phyloP scores from a whole-genome alignment of 92 coral and sea anemone genomes.

The Epizoanthus scotinus region DNA sequence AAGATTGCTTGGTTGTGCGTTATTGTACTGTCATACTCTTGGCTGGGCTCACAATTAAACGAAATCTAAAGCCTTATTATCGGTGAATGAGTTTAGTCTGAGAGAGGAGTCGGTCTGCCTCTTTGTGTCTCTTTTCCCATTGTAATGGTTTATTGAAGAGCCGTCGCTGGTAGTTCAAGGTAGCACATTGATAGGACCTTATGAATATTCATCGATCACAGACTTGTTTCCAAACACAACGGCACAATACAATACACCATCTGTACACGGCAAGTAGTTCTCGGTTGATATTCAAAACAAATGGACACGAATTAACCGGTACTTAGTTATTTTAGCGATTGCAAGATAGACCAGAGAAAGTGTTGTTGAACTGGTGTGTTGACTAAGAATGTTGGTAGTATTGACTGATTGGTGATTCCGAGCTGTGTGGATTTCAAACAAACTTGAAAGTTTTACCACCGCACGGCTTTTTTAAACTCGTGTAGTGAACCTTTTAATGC shows the following conservation, averaged over 20 bases:
- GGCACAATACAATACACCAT: conserved; percentile 3
- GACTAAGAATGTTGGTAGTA: background rate
- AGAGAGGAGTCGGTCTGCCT: background rate
- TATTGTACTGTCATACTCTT: conserved; percentile 3
- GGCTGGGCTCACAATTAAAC: background rate
- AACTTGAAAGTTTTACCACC: no score
- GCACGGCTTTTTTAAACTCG: no score
- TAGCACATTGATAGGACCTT: conserved; percentile 23
- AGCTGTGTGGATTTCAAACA: no score
- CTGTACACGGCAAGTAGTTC: conserved; percentile 14
- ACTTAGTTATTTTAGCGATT: background rate
- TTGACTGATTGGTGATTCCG: no score
- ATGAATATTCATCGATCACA: conserved; percentile 36
- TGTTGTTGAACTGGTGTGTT: conserved; percentile 13
- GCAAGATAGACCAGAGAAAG: background rate
- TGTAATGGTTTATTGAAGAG: conserved; percentile 36
- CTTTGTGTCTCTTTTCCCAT: conserved; percentile 26
- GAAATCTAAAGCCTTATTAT: background rate
- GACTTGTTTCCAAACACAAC: conserved; percentile 11
- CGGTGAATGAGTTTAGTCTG: conserved; percentile 2
- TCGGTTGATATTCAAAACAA: conserved; percentile 11
- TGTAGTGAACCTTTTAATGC: no score
- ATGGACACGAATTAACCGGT: background rate
- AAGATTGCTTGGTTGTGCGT: background rate
- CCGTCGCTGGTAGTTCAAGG: conserved; percentile 26